phyloP scores from a whole-genome alignment of 2,113 vertebrate species.

The Emydura subglobosa region DNA sequence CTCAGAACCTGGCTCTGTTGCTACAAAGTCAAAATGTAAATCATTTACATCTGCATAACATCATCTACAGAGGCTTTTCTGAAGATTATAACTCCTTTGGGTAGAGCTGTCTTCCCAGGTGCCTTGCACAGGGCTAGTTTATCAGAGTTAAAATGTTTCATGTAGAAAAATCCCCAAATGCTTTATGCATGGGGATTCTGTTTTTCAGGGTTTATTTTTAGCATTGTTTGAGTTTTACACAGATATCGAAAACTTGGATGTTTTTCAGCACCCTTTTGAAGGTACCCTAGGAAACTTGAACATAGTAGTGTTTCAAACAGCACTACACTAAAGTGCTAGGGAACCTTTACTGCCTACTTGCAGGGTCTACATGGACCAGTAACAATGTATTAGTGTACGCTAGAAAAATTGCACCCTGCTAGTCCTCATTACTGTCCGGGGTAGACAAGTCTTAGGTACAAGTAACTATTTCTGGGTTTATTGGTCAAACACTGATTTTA shows the following conservation, averaged over 20 bases:
- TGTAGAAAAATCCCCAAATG: neutral
- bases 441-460: neutral
- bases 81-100: neutral
- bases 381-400: too few relatives aligned
- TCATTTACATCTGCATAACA: neutral
- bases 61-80: neutral
- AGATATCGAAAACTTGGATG: neutral
- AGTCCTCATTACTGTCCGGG: neutral
- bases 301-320: neutral
- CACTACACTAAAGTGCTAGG: neutral
- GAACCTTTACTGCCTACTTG: neutral
- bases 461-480: neutral
- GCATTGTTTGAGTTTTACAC: neutral
- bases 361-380: neutral
- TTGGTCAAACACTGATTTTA: conserved; percentile 4
- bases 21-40: neutral
- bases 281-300: neutral
- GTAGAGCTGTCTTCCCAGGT: neutral
- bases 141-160: neutral
- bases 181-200: neutral
- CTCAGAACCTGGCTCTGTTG: neutral
- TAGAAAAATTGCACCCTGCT: neutral
- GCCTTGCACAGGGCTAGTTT: neutral
- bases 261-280: neutral
- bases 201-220: neutral